phyloP scores from a whole-genome alignment of 2,888 invertebrate genomes.

The Petrolisthes cinctipes region DNA sequence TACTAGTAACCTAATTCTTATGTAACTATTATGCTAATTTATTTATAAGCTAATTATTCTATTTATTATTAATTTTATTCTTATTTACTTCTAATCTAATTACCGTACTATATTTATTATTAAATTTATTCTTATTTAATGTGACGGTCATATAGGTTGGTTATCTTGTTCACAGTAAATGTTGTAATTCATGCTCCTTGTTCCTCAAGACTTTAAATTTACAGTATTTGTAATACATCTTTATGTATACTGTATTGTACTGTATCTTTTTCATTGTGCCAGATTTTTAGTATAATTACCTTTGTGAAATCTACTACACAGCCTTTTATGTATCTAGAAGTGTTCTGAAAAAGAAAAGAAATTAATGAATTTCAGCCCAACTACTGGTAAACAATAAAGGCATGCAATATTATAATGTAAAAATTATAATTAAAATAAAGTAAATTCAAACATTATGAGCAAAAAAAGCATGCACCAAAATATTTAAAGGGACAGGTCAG shows the following conservation, averaged over 20 bases:
- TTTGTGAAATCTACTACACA: conserved; percentile 64
- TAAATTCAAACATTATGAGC: conserved; percentile 52
- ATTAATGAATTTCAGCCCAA: conserved; percentile 58
- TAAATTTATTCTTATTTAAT: too few species aligned
- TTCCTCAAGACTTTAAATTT: too few species aligned
- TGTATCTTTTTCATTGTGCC: conserved; percentile 26
- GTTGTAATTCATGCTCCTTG: too few species aligned
- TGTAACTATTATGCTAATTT: too few species aligned
- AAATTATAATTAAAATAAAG: conserved; percentile 19
- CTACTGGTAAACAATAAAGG: conserved; percentile 32
- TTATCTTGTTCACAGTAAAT: background rate
- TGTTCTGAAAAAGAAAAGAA: conserved; percentile 63
- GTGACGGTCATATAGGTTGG: conserved; percentile 3
- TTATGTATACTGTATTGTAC: background rate
- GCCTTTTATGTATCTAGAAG: conserved; percentile 63
- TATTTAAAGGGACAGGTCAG: conserved; percentile 61
- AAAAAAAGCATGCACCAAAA: conserved; percentile 56
- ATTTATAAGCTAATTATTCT: too few species aligned
- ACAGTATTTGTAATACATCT: background rate
- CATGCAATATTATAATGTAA: conserved; percentile 41
- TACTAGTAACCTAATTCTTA: too few species aligned
- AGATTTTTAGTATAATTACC: conserved; percentile 53
- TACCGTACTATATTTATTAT: too few species aligned
- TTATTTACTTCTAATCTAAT: too few species aligned
- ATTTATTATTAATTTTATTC: too few species aligned